Base-by-base conservation (phyloP, 92 coral and sea anemone species). In the Paramuricea clavata region DNA sequence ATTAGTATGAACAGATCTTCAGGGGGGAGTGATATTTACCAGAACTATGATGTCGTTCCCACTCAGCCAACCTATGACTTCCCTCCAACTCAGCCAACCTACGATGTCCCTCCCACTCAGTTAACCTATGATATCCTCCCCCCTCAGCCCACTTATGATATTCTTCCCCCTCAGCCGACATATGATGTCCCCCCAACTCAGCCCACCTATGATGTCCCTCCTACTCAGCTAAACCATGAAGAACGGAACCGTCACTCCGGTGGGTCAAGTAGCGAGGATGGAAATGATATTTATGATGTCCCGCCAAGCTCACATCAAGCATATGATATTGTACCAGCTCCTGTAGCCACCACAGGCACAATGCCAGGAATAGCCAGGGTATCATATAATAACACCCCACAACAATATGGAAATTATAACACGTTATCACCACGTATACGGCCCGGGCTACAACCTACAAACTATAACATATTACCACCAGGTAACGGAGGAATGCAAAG, bases 271-370 rank as follows among this genome's bases (percentile, higher is more conserved):
- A 19, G 27, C 59, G 36, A 26, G 17, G 61, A 30, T 73, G 83
- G 65, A 23, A 47, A 6, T 7, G 83, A 91, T 68, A 30, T 83
- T 0, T 91, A 91, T 78, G 93, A 91, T 62, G 79, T 76, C 49
- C 88, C 89, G 15, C 93, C 91, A 39, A 23, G 16, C 68, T 19
- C 68, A 60, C 21, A 60, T 11, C n/a, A n/a, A n/a, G n/a, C 64
- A 56, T 76, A 76, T 36, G 73, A 79, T 39, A 36, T 27, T 17
- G 56, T 61, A 31, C 84, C 84, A 31, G 30, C 50, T 19, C 84
- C 69, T 16, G 41, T 60, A 28, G 0, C 32, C 3, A 10, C 15
- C 31, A 22, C 31, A 4, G 12, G 22, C 16, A 11, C 72, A 65
- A 65, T 65, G 39, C 41, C 72, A 28, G 72, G 41, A 16, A 28